Percentiles rank a stretch among this genome's conserved stretches.
phyloP scores from a whole-genome alignment of 2,113 vertebrate genomes.

The Murina feae region DNA sequence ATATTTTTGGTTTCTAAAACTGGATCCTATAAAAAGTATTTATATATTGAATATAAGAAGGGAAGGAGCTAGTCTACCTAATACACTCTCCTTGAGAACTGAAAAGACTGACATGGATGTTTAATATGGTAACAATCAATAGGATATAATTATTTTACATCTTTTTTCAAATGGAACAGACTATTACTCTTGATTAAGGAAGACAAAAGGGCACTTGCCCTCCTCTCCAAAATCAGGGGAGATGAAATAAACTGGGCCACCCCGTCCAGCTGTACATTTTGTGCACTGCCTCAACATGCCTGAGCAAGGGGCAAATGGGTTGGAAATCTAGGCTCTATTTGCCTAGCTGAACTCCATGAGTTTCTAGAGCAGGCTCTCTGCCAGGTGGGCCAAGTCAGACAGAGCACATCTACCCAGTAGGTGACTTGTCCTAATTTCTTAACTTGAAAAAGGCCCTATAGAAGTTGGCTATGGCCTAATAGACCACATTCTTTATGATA shows the following conservation, averaged over 20 bases:
- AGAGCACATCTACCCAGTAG: background rate
- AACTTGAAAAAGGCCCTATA: background rate
- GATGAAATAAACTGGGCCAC: background rate
- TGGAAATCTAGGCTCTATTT: background rate
- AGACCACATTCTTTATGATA: background rate
- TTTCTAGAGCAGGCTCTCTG: background rate
- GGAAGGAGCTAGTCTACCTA: constrained; percentile 8
- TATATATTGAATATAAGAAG: background rate
- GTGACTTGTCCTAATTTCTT: background rate
- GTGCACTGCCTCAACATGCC: background rate
- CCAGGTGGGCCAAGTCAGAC: background rate
- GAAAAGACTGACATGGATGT: background rate
- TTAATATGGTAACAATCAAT: constrained; percentile 23
- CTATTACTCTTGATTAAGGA: background rate
- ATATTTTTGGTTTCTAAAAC: background rate
- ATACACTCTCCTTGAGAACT: background rate
- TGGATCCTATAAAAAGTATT: background rate
- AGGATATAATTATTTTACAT: background rate
- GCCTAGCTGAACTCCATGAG: background rate
- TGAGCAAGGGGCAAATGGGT: background rate
- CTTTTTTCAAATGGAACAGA: background rate
- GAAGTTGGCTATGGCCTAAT: background rate
- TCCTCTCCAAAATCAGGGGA: background rate
- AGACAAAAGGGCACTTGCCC: background rate
- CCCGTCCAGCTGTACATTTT: background rate